phyloP scores from a whole-genome alignment of 2,113 vertebrate genomes.

The Spilogale gracilis region DNA sequence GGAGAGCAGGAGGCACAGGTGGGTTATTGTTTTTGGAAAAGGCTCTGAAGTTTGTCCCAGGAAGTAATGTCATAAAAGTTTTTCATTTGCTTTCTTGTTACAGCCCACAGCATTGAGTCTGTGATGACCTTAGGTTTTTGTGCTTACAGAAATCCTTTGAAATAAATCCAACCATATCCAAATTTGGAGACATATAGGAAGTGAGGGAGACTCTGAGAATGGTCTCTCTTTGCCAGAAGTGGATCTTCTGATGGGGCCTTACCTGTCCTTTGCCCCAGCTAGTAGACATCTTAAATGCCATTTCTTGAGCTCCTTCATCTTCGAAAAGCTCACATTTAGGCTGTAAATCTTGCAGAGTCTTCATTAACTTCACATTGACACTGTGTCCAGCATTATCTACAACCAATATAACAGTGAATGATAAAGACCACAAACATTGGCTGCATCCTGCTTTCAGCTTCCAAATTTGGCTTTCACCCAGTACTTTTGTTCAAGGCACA shows the following conservation, averaged over 20 bases:
- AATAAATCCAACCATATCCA: background rate
- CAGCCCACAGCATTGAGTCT: background rate
- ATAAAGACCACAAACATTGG: slow-evolving; percentile 65
- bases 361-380: background rate
- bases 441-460: slow-evolving; percentile 42
- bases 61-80: slow-evolving; percentile 31
- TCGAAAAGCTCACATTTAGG: slow-evolving; percentile 11
- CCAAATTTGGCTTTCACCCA: slow-evolving; percentile 67
- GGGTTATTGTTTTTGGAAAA: background rate
- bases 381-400: slow-evolving; percentile 2
- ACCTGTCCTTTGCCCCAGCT: background rate
- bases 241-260: background rate
- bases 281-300: background rate
- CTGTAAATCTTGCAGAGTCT: background rate
- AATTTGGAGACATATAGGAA: background rate
- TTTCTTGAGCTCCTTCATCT: slow-evolving; percentile 4
- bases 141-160: background rate
- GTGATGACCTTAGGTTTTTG: background rate
- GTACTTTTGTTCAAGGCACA: slow-evolving; percentile 67
- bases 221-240: background rate
- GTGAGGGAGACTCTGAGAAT: background rate
- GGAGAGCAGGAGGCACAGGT: background rate
- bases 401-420: slow-evolving; percentile 27
- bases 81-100: background rate
- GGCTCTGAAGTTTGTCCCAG: background rate